These are phyloP conservation scores for Chaenocephalus aceratus DNA, from an alignment of 2,113 vertebrate genomes.

Conservation along the genomic window DNA sequence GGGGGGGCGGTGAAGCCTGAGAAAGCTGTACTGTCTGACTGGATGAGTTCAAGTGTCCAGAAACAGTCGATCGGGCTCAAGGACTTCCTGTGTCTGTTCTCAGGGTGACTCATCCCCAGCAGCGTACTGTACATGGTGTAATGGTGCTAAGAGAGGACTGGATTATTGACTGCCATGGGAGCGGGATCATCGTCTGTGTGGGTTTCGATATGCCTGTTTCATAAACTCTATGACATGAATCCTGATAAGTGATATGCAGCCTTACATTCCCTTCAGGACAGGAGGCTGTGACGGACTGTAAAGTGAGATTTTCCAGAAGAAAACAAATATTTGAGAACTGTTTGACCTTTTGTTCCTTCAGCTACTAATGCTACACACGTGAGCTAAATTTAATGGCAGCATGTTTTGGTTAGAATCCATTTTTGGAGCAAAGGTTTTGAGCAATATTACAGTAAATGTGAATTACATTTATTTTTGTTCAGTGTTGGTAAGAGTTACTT, in stretches of 20 bases:
- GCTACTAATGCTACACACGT: background rate
- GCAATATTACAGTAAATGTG: no score
- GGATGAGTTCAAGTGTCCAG: constrained; percentile 2
- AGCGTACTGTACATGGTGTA: background rate
- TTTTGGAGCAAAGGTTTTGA: no score
- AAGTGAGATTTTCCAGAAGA: background rate
- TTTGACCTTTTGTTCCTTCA: background rate
- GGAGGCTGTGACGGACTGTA: background rate
- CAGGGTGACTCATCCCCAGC: constrained; percentile 39
- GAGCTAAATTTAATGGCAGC: background rate
- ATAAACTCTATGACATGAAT: no score
- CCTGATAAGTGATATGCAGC: no score
- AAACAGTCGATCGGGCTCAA: constrained; percentile 29
- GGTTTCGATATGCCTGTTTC: no score
- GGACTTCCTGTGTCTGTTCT: constrained; percentile 27
- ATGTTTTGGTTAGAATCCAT: background rate
- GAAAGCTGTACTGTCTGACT: background rate
- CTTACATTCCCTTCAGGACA: background rate
- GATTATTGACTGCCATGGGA: constrained; percentile 54
- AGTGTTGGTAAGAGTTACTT: no score
- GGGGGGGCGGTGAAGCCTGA: background rate
- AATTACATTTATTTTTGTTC: no score
- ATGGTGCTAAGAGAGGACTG: constrained; percentile 23
- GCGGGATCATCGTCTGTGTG: background rate
- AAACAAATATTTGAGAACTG: no score